Evolutionary conservation across 2,113 vertebrate species (phyloP).

Genomic region (Toxotes jaculatrix): DNA sequence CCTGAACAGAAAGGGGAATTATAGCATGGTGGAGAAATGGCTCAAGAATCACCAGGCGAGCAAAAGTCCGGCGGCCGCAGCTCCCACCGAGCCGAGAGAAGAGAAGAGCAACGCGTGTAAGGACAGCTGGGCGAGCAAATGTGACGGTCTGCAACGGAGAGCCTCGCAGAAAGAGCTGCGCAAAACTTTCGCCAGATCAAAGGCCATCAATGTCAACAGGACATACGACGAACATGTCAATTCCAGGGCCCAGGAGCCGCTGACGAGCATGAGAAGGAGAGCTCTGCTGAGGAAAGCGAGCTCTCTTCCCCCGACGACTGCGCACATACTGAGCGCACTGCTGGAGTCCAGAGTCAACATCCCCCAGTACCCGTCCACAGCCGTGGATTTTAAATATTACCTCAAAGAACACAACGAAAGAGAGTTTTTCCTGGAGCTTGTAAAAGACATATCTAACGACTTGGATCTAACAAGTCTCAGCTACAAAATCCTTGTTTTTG

Average conservation of each 20-base stretch:
- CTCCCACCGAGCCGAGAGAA: conserved; percentile 62
- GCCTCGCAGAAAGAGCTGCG: conserved; percentile 96
- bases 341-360: conserved; percentile 98
- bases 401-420: conserved; percentile 95
- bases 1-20: conserved; percentile 89
- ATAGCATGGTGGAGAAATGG: conserved; percentile 94
- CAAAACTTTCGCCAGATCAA: conserved; percentile 96
- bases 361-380: conserved; percentile 95
- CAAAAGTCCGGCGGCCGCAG: conserved; percentile 72
- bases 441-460: conserved; percentile 99
- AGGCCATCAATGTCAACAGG: conserved; percentile 94
- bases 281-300: conserved; percentile 96
- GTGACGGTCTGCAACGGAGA: conserved; percentile 87
- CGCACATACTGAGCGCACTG: conserved; percentile 96
- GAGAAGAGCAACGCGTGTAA: conserved; percentile 77
- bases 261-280: conserved; percentile 93
- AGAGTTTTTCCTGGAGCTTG: conserved; percentile 97
- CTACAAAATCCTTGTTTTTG: conserved; percentile 98
- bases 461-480: conserved; percentile 95
- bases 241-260: conserved; percentile 92
- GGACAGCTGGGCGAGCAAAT: conserved; percentile 85
- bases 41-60: conserved; percentile 86
- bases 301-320: conserved; percentile 95
- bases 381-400: conserved; percentile 97
- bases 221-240: conserved; percentile 98